These are phyloP conservation scores for Pseudonaja textilis DNA, from an alignment of 2,113 vertebrate genomes.

Conservation along the genomic window DNA sequence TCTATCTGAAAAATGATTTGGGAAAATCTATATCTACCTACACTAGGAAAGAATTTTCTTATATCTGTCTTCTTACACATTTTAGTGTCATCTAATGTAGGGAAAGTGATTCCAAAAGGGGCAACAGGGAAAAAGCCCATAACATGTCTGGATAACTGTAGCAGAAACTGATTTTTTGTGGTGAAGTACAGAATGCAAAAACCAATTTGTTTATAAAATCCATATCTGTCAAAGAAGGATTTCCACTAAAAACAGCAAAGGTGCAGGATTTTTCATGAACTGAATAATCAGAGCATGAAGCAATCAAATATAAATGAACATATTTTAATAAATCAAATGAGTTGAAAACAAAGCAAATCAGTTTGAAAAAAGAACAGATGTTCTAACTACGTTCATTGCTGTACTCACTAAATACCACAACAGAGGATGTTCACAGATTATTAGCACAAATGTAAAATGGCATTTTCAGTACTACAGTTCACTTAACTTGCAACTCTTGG, in stretches of 20 bases:
- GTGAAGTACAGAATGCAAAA: neutral
- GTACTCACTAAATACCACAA: slow-evolving; percentile 11
- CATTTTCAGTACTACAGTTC: neutral
- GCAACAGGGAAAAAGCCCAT: too few relatives aligned
- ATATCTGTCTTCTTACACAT: neutral
- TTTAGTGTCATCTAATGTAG: neutral
- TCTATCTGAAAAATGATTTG: neutral
- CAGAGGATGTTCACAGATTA: neutral
- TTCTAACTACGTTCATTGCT: neutral
- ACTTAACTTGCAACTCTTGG: neutral
- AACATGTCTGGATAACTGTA: neutral
- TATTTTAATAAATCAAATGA: slow-evolving; percentile 14
- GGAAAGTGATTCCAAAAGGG: neutral
- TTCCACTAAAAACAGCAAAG: slow-evolving; percentile 12
- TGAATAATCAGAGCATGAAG: slow-evolving; percentile 25
- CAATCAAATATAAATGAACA: slow-evolving; percentile 10
- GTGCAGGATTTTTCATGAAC: neutral
- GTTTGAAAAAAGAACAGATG: slow-evolving; percentile 21
- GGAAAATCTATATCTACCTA: neutral
- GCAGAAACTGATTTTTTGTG: neutral
- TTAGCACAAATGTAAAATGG: neutral
- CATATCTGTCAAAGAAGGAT: neutral
- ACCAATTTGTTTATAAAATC: neutral
- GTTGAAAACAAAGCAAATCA: slow-evolving; percentile 21
- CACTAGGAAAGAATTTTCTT: neutral